phyloP scores from a whole-genome alignment of 2,888 invertebrate genomes.

The Drosophila trichaetosa region DNA sequence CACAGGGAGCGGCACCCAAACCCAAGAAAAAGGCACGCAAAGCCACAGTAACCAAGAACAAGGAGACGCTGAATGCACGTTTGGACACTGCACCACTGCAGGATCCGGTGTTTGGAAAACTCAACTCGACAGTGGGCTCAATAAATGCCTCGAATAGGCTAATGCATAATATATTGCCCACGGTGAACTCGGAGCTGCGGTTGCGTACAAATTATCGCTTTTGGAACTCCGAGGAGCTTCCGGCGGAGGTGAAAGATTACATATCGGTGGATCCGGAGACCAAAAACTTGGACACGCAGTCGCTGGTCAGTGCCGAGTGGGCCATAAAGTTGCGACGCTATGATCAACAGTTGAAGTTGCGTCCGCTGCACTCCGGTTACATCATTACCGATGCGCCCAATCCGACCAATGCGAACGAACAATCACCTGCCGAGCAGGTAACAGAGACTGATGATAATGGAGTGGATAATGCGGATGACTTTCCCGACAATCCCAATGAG shows the following conservation, averaged over 20 bases:
- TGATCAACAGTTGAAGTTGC: conserved; percentile 66
- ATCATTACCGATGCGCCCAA: conserved; percentile 82
- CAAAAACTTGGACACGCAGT: conserved; percentile 28
- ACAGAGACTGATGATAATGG: conserved; percentile 83
- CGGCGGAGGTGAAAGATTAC: conserved; percentile 59
- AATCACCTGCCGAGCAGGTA: conserved; percentile 29
- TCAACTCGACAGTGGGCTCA: conserved; percentile 87
- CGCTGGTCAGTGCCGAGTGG: conserved; percentile 61
- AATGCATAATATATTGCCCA: conserved; percentile 87
- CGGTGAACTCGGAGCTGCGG: conserved; percentile 85
- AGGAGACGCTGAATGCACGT: conserved; percentile 83
- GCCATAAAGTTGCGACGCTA: conserved; percentile 62
- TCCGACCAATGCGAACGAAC: conserved; percentile 59
- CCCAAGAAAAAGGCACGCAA: conserved; percentile 73
- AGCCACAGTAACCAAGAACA: conserved; percentile 84
- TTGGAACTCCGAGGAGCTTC: conserved; percentile 70
- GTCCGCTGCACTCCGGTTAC: conserved; percentile 82
- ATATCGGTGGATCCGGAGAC: conserved; percentile 42
- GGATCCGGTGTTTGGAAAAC: conserved; percentile 88
- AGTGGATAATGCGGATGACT: conserved; percentile 83
- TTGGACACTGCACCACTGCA: conserved; percentile 84
- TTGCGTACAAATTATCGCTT: conserved; percentile 80
- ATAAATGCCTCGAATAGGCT: conserved; percentile 88
- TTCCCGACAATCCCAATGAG: conserved; percentile 86
- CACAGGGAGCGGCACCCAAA: conserved; percentile 58